A percentile compares a stretch with the other conserved stretches of the same genome.
Conservation (phyloP, 2,113 vertebrate species). For the Sciurus niger region DNA sequence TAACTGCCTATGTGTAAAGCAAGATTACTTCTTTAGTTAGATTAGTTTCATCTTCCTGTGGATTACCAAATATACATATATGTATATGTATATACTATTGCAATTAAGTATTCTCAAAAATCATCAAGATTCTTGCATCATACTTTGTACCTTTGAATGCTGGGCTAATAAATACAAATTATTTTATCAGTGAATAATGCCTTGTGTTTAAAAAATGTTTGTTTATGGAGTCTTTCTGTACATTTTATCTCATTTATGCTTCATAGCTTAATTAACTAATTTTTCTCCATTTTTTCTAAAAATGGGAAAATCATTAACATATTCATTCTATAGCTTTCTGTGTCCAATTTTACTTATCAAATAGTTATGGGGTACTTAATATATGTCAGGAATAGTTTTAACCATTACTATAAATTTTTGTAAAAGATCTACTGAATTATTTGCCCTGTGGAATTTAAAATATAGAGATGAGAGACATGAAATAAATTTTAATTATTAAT, state of each 20-base stretch:
- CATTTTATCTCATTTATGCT: neutral
- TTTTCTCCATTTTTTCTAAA: neutral
- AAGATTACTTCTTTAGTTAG: neutral
- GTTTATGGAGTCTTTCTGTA: neutral
- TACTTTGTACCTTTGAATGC: neutral
- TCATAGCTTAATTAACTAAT: neutral
- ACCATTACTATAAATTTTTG: neutral
- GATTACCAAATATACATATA: neutral
- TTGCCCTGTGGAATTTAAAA: neutral
- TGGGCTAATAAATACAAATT: neutral
- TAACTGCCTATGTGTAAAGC: neutral
- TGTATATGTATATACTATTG: too few relatives aligned
- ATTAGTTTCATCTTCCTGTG: neutral
- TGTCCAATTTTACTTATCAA: neutral
- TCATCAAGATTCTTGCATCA: neutral
- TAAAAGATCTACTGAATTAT: neutral
- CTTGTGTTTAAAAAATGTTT: neutral
- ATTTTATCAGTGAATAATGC: neutral
- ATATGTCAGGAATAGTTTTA: neutral
- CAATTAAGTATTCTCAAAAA: neutral
- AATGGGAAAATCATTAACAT: neutral
- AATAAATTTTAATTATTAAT: neutral
- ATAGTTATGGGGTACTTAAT: neutral
- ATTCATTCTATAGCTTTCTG: neutral
- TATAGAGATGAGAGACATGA: neutral